Evolutionary conservation across 1,140 invertebrate genomes (phyloP).

Genomic region (Heliconius melpomene): DNA sequence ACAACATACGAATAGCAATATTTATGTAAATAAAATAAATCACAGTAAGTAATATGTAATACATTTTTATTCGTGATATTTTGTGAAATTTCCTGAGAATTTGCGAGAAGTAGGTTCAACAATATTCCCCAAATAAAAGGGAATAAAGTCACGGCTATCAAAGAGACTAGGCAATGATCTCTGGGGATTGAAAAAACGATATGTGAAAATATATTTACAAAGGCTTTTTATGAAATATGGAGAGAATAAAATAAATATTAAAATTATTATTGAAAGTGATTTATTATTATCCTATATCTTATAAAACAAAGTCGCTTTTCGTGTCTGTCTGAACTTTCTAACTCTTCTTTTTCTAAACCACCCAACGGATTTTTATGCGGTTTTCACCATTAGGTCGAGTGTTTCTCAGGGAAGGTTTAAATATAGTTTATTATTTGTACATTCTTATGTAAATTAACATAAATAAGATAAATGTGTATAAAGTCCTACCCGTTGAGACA

Average conservation of each 20-base stretch:
- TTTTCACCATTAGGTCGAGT: too few relatives aligned
- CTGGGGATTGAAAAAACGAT: slow-evolving; percentile 18
- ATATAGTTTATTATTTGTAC: too few relatives aligned
- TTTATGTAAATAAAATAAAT: not conserved
- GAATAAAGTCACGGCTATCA: slow-evolving; percentile 25
- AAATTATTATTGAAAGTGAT: not conserved
- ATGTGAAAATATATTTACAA: slow-evolving; percentile 30
- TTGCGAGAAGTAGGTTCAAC: slow-evolving; percentile 14
- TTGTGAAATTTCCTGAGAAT: not conserved
- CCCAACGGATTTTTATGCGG: too few relatives aligned
- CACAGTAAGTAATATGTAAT: not conserved
- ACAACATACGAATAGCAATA: not conserved
- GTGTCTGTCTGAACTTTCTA: too few relatives aligned
- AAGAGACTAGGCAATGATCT: slow-evolving; percentile 29
- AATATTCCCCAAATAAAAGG: slow-evolving; percentile 27
- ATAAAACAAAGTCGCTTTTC: too few relatives aligned
- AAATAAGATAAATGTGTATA: too few relatives aligned
- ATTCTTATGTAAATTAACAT: too few relatives aligned
- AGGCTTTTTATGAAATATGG: not conserved
- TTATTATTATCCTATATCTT: too few relatives aligned
- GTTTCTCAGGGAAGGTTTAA: too few relatives aligned
- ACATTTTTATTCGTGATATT: not conserved
- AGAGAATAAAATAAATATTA: not conserved
- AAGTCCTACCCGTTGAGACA: too few relatives aligned
- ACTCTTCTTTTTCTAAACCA: too few relatives aligned